A percentile compares a stretch with the other conserved stretches of the same genome.
Conservation (phyloP, 2,113 vertebrate species). For the Grallaria varia region DNA sequence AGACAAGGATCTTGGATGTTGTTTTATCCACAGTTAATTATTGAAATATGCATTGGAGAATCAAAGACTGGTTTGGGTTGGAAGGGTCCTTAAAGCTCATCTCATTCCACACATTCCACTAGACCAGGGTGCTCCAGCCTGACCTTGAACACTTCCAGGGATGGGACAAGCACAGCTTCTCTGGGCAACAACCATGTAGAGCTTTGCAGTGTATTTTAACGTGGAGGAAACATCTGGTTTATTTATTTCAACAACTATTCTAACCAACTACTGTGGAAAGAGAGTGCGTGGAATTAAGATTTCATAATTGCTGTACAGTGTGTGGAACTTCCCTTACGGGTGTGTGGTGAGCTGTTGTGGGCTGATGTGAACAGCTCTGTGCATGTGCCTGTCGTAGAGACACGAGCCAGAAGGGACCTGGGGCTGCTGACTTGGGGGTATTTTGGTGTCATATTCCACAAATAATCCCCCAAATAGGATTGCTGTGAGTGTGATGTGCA, state of each 20-base stretch:
- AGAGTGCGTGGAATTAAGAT: neutral
- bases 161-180: neutral
- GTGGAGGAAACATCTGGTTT: neutral
- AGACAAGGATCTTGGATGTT: neutral
- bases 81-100: neutral
- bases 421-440: neutral
- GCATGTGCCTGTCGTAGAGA: neutral
- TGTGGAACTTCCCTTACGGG: neutral
- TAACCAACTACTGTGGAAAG: neutral
- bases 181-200: neutral
- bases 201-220: neutral
- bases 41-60: neutral
- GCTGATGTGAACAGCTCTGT: neutral
- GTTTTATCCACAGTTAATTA: neutral
- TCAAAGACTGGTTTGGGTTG: neutral
- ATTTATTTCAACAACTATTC: neutral
- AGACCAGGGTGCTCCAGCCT: fast-evolving
- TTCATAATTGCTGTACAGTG: neutral
- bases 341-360: neutral
- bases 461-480: neutral
- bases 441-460: neutral
- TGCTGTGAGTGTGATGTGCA: neutral
- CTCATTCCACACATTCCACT: neutral
- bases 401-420: neutral
- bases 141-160: neutral